Base-by-base conservation (phyloP, 2,888 invertebrate species). In the Drosophila leonis region DNA sequence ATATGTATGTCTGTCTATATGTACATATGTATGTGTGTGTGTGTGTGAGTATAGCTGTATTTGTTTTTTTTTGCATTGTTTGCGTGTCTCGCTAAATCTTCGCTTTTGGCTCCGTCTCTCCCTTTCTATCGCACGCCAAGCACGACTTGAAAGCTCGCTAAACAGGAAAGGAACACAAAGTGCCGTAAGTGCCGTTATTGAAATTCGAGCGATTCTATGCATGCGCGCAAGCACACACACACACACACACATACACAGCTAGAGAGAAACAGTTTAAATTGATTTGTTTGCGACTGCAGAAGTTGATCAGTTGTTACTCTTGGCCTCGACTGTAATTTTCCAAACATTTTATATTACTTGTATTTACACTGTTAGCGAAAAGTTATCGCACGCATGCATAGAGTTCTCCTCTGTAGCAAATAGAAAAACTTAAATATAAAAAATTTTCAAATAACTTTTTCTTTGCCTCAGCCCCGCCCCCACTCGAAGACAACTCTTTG, bases 161-260 rank as follows among this genome's bases (percentile, higher is more conserved):
- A 70, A 74, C 65, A 74, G 57, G 57, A 71, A 77, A 66, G 65
- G 62, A 64, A 77, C 77, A 66, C 54, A 70, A 66, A 74, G 70
- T 33, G 49, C 31, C 70, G 64, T 56, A 77, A 77, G 66, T 77
- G 77, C 63, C 70, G 78, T 74, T 74, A 78, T 70, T 78, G 70
- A 77, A 73, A 52, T 72, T 65, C 72, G 72, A 76, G 59, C 72
- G 66, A 52, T 35, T 42, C 13, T 35, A n/a, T 63, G 42, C 41
- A 41, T 57, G 46, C 41, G 39, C 49, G 8, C 35, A n/a, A 20
- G 13, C 48, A 18, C 18, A 27, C 18, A 27, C 12, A 12, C 8
- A 13, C n/a, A 10, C 20, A 18, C 18, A 27, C 18, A 27, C 12
- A 12, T 4, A 13, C n/a, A 10, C 20, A n/a, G n/a, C n/a, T n/a